A percentile compares a stretch with the other conserved stretches of the same genome.
Evolutionary conservation across 2,888 invertebrate species (phyloP).

Genomic region (Minunthozetes semirufus): DNA sequence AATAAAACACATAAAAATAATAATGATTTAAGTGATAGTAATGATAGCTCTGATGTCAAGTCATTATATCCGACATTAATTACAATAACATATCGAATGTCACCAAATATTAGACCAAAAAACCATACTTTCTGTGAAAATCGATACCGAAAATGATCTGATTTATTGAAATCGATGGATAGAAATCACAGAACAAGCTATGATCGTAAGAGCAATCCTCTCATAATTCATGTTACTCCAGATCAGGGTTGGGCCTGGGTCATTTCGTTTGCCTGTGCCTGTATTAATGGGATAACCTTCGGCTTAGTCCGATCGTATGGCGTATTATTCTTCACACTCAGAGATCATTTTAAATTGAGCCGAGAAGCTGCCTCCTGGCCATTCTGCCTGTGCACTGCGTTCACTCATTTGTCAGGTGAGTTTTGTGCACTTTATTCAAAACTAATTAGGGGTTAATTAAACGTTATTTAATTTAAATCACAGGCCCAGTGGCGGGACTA

Average conservation of each 20-base stretch:
- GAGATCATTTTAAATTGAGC: conserved; percentile 36
- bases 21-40: background rate
- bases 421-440: background rate
- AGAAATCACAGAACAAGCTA: background rate
- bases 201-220: background rate
- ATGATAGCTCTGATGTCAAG: background rate
- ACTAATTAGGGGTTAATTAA: no score
- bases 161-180: background rate
- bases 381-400: conserved; percentile 37
- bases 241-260: conserved; percentile 41
- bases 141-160: no score
- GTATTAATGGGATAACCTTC: conserved; percentile 39
- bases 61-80: background rate
- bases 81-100: no score
- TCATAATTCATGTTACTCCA: conserved; percentile 32
- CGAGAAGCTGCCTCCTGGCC: conserved; percentile 41
- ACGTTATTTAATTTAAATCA: background rate
- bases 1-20: background rate
- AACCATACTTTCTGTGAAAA: no score
- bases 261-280: conserved; percentile 38
- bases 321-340: conserved; percentile 39
- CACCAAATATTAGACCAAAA: no score
- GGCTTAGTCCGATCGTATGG: conserved; percentile 40
- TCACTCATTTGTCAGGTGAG: conserved; percentile 20
- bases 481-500: conserved; percentile 39